phyloP scores from a whole-genome alignment of 64 coral and sea anemone species.

The Stichodactyla helianthus region DNA sequence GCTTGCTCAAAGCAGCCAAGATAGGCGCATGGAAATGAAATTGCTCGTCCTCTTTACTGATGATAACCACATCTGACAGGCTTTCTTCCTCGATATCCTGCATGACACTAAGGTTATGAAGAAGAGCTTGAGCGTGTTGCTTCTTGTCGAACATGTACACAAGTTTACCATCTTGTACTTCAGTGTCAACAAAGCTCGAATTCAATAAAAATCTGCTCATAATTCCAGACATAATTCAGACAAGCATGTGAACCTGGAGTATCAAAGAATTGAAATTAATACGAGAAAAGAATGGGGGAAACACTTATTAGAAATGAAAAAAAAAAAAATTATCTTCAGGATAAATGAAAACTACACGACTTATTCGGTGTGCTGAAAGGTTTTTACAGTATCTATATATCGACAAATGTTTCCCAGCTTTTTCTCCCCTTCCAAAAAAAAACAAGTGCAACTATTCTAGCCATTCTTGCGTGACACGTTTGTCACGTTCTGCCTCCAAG shows the following conservation, averaged over 20 bases:
- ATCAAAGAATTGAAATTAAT: not conserved
- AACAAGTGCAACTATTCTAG: not conserved
- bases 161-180: constrained; percentile 13
- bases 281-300: not conserved
- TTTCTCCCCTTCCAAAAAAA: too few species aligned
- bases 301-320: too few species aligned
- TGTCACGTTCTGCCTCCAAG: not conserved
- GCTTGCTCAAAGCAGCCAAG: constrained; percentile 14
- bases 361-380: too few species aligned
- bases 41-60: constrained; percentile 7
- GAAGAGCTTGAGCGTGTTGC: constrained; percentile 20
- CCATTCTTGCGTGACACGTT: not conserved
- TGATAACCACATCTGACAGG: constrained; percentile 8
- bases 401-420: too few species aligned
- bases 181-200: not conserved
- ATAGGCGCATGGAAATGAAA: constrained; percentile 25
- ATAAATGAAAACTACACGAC: not conserved
- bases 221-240: not conserved
- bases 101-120: constrained; percentile 31
- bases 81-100: constrained; percentile 13
- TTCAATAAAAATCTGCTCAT: not conserved
- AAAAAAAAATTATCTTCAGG: too few species aligned
- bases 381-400: too few species aligned
- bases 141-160: constrained; percentile 23
- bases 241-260: too few species aligned